phyloP scores from a whole-genome alignment of 2,888 invertebrate genomes.

The Pseudeuparius sepicola region DNA sequence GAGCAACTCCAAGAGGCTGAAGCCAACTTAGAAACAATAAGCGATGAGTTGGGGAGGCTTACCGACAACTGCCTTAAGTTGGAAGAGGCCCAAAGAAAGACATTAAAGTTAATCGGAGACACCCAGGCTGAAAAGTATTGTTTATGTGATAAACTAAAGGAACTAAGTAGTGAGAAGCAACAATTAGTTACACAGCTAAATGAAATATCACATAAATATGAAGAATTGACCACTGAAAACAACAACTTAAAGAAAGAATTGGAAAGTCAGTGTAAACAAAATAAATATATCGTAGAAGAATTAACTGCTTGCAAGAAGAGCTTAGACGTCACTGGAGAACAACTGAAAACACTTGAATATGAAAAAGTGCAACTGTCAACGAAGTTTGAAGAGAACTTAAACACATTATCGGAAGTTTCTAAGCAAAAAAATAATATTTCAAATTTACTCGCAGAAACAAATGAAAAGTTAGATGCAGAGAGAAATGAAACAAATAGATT shows the following conservation, averaged over 20 bases:
- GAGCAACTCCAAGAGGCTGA: too few relatives aligned
- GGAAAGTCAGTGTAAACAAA: too few relatives aligned
- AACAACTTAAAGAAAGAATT: too few relatives aligned
- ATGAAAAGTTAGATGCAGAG: not conserved
- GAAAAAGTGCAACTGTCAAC: not conserved
- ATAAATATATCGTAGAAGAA: too few relatives aligned
- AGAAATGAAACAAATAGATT: not conserved
- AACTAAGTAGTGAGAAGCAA: not conserved
- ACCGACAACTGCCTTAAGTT: too few relatives aligned
- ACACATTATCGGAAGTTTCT: not conserved
- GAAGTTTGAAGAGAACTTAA: not conserved
- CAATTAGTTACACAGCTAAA: slow-evolving; percentile 1
- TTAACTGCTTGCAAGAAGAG: not conserved
- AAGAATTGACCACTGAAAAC: too few relatives aligned
- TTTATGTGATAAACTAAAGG: slow-evolving; percentile 1
- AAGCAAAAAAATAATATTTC: not conserved
- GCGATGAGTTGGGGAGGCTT: too few relatives aligned
- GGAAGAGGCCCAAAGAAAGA: too few relatives aligned
- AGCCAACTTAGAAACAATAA: too few relatives aligned
- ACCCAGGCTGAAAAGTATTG: not conserved
- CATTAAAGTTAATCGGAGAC: too few relatives aligned
- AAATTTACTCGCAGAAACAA: not conserved
- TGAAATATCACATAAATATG: slow-evolving; percentile 5
- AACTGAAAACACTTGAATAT: not conserved
- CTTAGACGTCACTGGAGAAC: not conserved